Conservation (phyloP, 2,797 vertebrate genomes). For the Pantherophis vulpinus region DNA sequence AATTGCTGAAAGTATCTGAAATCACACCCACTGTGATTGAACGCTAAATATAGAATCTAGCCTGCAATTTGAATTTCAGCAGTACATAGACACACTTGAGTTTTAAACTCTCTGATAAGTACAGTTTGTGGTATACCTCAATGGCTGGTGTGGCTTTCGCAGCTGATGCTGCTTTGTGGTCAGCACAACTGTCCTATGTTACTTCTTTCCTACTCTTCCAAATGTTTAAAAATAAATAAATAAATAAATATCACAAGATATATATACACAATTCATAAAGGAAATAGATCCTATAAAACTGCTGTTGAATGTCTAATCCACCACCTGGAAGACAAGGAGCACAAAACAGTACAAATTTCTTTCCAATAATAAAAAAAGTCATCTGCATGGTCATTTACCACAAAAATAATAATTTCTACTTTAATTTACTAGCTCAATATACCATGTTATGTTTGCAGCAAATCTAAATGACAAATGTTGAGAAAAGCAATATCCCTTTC, state of each 20-base stretch:
- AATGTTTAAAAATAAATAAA: neutral
- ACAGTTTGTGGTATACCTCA: neutral
- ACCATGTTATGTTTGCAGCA: neutral
- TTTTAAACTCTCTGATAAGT: neutral
- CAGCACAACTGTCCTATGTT: neutral
- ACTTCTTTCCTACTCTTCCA: neutral
- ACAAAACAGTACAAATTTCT: neutral
- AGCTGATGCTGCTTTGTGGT: neutral
- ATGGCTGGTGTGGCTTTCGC: conserved; percentile 1
- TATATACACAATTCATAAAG: neutral
- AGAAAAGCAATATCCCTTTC: conserved; percentile 8
- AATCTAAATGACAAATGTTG: neutral
- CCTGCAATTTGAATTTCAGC: neutral
- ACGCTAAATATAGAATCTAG: neutral
- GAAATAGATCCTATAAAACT: neutral
- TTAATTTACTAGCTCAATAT: neutral
- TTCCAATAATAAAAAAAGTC: neutral
- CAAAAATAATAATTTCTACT: neutral
- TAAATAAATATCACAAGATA: neutral
- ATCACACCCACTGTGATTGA: neutral
- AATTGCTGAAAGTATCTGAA: neutral
- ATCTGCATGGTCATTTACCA: neutral
- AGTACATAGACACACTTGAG: neutral
- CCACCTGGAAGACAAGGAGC: neutral
- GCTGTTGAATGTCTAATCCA: neutral